Evolutionary conservation across 53 echinoderm and acorn worm species (phyloP).

Genomic region (Glandiceps talaboti): DNA sequence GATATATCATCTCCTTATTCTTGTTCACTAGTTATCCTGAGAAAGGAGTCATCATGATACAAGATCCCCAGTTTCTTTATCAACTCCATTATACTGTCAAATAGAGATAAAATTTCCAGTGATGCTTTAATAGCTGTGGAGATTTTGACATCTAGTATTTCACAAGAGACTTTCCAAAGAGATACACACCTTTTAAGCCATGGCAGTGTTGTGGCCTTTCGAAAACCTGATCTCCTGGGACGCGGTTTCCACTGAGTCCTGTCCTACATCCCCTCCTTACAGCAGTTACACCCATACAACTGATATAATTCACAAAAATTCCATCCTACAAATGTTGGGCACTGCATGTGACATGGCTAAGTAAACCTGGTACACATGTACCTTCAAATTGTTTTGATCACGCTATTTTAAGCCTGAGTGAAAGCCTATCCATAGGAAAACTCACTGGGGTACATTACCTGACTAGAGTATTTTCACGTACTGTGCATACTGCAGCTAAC

Average conservation of each 20-base stretch:
- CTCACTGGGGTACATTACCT: neutral
- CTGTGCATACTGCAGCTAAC: neutral
- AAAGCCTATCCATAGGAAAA: neutral
- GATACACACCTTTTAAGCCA: neutral
- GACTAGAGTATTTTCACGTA: neutral
- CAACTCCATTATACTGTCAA: neutral
- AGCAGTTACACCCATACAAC: no score
- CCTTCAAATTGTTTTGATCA: neutral
- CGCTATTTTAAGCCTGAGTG: neutral
- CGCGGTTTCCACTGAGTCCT: no score
- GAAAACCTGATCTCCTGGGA: no score
- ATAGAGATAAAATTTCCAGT: neutral
- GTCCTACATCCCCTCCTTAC: no score
- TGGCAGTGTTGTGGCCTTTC: neutral
- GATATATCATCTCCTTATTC: no score
- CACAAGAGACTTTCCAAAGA: neutral
- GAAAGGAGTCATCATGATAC: no score
- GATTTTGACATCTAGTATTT: neutral
- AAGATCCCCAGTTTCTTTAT: neutral
- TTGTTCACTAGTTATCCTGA: no score
- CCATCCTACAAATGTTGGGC: no score
- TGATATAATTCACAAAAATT: no score
- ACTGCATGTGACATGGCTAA: no score
- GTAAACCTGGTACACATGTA: neutral
- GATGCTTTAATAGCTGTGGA: neutral